Evolutionary conservation across 2,113 vertebrate species (phyloP).

Genomic region (Pseudorhombus dupliciocellatus): DNA sequence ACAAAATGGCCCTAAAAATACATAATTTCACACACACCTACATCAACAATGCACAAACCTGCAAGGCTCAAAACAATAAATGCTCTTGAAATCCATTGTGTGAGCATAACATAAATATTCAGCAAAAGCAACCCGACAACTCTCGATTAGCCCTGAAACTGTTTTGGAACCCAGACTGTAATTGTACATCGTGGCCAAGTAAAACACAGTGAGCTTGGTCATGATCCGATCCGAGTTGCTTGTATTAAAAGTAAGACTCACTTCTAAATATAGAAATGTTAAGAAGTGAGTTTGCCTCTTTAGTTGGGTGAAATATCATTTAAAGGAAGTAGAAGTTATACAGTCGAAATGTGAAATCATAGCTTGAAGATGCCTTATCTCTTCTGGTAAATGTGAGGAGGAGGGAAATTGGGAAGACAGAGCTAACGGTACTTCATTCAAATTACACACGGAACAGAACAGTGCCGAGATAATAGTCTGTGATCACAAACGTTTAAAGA

Average conservation of each 20-base stretch:
- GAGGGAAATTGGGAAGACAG: constrained; percentile 7
- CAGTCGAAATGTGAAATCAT: constrained; percentile 1
- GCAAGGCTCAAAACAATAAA: not conserved
- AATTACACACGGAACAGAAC: constrained; percentile 22
- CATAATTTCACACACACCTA: not conserved
- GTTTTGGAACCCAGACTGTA: too few relatives aligned
- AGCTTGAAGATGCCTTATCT: constrained; percentile 8
- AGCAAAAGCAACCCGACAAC: too few relatives aligned
- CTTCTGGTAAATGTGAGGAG: not conserved
- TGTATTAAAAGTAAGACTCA: not conserved
- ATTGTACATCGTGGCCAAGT: not conserved
- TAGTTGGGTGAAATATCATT: not conserved
- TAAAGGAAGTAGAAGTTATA: too few relatives aligned
- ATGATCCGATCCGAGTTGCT: not conserved
- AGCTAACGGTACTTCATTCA: constrained; percentile 39
- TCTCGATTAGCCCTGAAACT: too few relatives aligned
- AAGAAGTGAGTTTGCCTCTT: not conserved
- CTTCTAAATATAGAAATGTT: not conserved
- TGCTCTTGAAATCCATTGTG: too few relatives aligned
- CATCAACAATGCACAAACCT: constrained; percentile 22
- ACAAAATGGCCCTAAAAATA: too few relatives aligned
- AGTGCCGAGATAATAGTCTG: constrained; percentile 27
- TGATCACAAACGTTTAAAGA: constrained; percentile 32
- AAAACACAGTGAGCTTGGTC: not conserved
- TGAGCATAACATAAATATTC: too few relatives aligned